These are phyloP conservation scores for Sesamia inferens DNA, from an alignment of 2,888 invertebrate genomes.

Conservation along the genomic window DNA sequence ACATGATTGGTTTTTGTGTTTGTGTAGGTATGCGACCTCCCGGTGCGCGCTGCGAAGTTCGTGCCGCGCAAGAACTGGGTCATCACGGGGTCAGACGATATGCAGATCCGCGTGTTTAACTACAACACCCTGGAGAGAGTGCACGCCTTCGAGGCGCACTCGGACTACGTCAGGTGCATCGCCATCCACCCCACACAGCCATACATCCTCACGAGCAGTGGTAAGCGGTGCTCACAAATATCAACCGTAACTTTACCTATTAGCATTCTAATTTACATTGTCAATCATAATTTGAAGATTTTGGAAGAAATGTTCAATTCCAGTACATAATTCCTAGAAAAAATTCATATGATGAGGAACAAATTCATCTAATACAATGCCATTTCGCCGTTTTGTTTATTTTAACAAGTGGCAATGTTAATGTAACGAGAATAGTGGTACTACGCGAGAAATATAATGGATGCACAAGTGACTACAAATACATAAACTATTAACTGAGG, in stretches of 20 bases:
- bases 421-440: too few species aligned
- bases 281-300: not conserved
- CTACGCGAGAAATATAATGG: too few species aligned
- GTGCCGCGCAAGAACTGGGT: slow-evolving; percentile 99
- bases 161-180: slow-evolving; percentile 99
- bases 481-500: too few species aligned
- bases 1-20: slow-evolving; percentile 2
- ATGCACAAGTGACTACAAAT: too few species aligned
- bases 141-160: slow-evolving; percentile 99
- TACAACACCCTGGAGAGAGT: slow-evolving; percentile 99
- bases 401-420: too few species aligned
- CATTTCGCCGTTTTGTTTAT: too few species aligned
- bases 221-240: slow-evolving; percentile 88
- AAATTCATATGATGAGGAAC: not conserved
- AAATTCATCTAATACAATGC: too few species aligned
- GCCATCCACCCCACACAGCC: slow-evolving; percentile 99
- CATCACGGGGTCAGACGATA: slow-evolving; percentile 98
- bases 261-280: too few species aligned
- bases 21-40: slow-evolving; percentile 97
- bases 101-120: slow-evolving; percentile 98
- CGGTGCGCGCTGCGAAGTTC: slow-evolving; percentile 98
- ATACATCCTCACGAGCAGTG: slow-evolving; percentile 98
- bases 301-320: not conserved
- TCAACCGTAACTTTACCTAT: not conserved
- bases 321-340: not conserved